phyloP scores from a whole-genome alignment of 2,797 vertebrate species.

The Peromyscus aztecus region DNA sequence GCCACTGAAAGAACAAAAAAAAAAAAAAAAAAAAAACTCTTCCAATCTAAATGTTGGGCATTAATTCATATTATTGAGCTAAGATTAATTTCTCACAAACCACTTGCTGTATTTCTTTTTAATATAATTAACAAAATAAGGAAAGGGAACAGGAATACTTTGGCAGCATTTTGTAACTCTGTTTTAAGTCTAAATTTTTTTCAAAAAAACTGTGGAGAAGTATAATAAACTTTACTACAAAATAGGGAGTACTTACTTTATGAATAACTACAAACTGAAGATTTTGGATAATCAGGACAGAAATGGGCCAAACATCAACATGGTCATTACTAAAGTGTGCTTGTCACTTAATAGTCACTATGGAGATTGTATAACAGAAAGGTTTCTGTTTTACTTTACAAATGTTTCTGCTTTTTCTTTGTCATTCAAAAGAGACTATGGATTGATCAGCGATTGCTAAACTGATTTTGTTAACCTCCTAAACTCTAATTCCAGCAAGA shows the following conservation, averaged over 20 bases:
- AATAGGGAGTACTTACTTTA: not conserved
- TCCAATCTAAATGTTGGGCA: no score
- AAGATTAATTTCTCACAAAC: not conserved
- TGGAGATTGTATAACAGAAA: not conserved
- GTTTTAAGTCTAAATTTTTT: not conserved
- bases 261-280: not conserved
- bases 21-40: no score
- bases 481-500: slow-evolving; percentile 8
- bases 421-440: not conserved
- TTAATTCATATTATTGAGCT: not conserved
- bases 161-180: not conserved
- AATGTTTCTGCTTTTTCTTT: not conserved
- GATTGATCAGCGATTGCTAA: not conserved
- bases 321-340: not conserved
- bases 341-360: not conserved
- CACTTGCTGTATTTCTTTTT: not conserved
- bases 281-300: not conserved
- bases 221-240: slow-evolving; percentile 21
- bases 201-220: not conserved
- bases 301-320: not conserved
- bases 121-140: not conserved
- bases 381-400: not conserved
- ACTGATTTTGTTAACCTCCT: not conserved
- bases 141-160: not conserved
- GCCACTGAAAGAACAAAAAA: not conserved